phyloP scores from a whole-genome alignment of 35 echinoderm and acorn worm species.

The Ophiothrix spiculata region DNA sequence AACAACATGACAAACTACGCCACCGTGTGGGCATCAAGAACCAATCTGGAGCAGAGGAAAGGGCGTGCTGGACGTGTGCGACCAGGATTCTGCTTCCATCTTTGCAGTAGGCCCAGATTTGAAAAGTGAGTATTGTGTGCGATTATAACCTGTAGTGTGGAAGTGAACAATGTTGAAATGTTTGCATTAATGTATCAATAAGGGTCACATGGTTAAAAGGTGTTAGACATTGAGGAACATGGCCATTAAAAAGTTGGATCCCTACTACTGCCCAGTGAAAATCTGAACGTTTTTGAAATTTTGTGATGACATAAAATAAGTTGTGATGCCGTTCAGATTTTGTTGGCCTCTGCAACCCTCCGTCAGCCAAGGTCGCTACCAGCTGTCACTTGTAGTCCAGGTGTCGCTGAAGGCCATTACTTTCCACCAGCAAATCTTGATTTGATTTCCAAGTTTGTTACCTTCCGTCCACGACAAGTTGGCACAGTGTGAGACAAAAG shows the following conservation, averaged over 20 bases:
- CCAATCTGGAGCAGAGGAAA: constrained; percentile 87
- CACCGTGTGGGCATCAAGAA: constrained; percentile 94
- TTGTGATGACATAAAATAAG: too few relatives aligned
- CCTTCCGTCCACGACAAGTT: too few relatives aligned
- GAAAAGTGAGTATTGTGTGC: constrained; percentile 78
- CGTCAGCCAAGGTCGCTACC: too few relatives aligned
- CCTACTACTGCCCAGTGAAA: neutral
- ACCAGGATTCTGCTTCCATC: constrained; percentile 93
- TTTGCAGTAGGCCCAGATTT: constrained; percentile 83
- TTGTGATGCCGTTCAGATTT: too few relatives aligned
- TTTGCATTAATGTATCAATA: neutral
- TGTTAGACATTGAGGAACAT: neutral
- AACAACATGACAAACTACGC: constrained; percentile 99
- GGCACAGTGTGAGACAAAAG: too few relatives aligned
- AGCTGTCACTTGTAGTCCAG: too few relatives aligned
- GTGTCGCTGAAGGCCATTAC: too few relatives aligned
- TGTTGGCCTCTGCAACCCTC: too few relatives aligned
- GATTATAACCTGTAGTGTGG: too few relatives aligned
- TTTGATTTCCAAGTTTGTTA: too few relatives aligned
- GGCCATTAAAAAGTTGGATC: neutral
- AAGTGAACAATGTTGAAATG: neutral
- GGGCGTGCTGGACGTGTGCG: constrained; percentile 92
- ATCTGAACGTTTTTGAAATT: too few relatives aligned
- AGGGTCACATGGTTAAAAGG: neutral
- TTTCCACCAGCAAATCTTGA: too few relatives aligned